Base-by-base conservation (phyloP, 2,888 invertebrate species). In the Crocallis elinguaria region DNA sequence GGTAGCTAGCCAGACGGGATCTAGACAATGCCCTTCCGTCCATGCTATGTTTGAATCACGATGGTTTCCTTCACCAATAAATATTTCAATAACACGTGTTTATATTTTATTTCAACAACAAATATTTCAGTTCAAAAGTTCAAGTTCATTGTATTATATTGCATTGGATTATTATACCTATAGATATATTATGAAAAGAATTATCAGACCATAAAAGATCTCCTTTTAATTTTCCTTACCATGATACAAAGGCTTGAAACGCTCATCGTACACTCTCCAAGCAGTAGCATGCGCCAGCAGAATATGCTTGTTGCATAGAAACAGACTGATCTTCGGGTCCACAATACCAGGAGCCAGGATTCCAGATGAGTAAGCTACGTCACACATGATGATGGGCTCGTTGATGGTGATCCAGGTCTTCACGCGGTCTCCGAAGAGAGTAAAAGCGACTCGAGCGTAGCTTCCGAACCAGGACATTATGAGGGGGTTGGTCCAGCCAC, bases 371-470 rank as follows among this genome's bases (percentile, higher is more conserved):
- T 92, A 93, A 0, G 79, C 77, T 0, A 56, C 48, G 9, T 84
- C 82, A 54, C 92, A 92, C 2, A 88, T 62, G 0, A 83, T 58
- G 14, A 77, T 72, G 0, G 95, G 95, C 67, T 96, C 96, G 73
- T 96, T 96, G 49, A 96, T 91, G 0, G 96, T 96, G 0, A 94
- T 89, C 95, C 95, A 96, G 30, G 87, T 79, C 73, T 92, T 93
- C 1, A 95, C 93, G 12, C 94, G 90, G 64, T 93, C 93, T 0
- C 93, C 94, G 62, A 87, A 94, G 57, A 93, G 83, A 1, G 85
- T 82, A 70, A 89, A 93, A 0, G 92, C 79, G 0, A 94, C 67
- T 11, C 89, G 86, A 0, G 95, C 93, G 68, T 93, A 95, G 64
- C 94, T 93, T n/a, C 78, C 87, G 64, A 94, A 94, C 78, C 93